A percentile compares a stretch with the other conserved stretches of the same genome.
phyloP scores from a whole-genome alignment of 2,113 vertebrate species.

The Misgurnus anguillicaudatus region DNA sequence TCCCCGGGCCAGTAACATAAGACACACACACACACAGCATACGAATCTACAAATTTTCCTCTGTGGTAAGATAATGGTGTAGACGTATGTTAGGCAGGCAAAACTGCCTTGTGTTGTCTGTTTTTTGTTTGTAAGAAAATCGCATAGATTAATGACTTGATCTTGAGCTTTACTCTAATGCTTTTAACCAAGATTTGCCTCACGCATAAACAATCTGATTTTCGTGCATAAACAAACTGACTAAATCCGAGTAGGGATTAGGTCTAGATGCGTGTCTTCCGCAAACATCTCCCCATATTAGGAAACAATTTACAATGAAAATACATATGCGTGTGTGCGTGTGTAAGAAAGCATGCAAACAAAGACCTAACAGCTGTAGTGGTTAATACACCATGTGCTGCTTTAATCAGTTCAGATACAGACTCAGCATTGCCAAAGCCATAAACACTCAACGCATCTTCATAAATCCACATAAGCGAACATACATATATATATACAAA shows the following conservation, averaged over 20 bases:
- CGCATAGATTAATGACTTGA: constrained; percentile 21
- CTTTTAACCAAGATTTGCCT: neutral
- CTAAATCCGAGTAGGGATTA: neutral
- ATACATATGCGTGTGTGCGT: neutral
- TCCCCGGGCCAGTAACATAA: constrained; percentile 14
- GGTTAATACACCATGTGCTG: constrained; percentile 26
- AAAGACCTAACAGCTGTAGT: constrained; percentile 31
- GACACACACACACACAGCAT: constrained; percentile 26
- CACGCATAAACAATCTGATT: constrained; percentile 13
- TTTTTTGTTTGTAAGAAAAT: constrained; percentile 14
- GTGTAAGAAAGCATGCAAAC: neutral
- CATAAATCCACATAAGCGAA: constrained; percentile 21
- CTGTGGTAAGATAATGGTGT: constrained; percentile 12
- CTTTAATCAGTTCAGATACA: constrained; percentile 30
- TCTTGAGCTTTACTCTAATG: neutral
- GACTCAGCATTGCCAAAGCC: constrained; percentile 8
- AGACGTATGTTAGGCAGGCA: neutral
- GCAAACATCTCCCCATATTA: constrained; percentile 5
- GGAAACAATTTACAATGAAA: neutral
- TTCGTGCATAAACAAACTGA: constrained; percentile 4
- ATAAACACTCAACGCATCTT: constrained; percentile 36
- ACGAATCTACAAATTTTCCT: constrained; percentile 4
- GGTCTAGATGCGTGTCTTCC: neutral
- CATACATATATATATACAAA: constrained; percentile 1
- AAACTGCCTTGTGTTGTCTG: neutral